Conservation (phyloP, 2,113 vertebrate genomes). For the Cephalophus harveyi region DNA sequence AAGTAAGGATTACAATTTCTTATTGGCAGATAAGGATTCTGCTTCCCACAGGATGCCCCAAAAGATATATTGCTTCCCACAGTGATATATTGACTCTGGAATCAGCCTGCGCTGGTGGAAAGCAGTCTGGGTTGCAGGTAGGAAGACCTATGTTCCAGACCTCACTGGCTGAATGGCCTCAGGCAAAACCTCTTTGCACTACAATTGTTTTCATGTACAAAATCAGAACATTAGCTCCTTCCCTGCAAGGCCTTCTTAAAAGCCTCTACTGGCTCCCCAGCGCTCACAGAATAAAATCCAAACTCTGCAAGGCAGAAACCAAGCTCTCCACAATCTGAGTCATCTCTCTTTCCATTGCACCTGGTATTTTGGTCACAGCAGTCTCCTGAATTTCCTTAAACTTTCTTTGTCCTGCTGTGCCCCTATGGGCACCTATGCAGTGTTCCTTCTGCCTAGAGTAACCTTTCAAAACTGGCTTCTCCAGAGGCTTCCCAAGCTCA, state of each 20-base stretch:
- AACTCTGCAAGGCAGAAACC: neutral
- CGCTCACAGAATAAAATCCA: neutral
- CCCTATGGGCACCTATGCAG: rapidly evolving
- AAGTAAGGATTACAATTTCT: constrained; percentile 17
- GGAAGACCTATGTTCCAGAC: neutral
- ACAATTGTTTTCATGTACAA: neutral
- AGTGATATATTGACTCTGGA: neutral
- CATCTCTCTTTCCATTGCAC: neutral
- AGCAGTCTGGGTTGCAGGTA: neutral
- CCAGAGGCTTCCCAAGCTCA: neutral
- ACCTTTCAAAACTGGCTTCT: neutral
- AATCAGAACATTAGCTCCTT: neutral
- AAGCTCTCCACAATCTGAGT: neutral
- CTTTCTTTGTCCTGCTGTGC: neutral
- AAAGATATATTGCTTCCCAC: constrained; percentile 1
- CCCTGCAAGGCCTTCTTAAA: neutral
- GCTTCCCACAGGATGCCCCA: neutral
- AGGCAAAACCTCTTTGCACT: neutral
- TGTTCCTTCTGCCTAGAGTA: neutral
- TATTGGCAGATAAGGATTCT: constrained; percentile 33
- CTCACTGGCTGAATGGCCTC: neutral
- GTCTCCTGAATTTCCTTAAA: neutral
- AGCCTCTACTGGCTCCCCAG: neutral
- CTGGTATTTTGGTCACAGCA: neutral
- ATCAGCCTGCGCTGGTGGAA: neutral